Conservation (phyloP, 2,888 invertebrate genomes). For the Listrodromus nycthemerus region DNA sequence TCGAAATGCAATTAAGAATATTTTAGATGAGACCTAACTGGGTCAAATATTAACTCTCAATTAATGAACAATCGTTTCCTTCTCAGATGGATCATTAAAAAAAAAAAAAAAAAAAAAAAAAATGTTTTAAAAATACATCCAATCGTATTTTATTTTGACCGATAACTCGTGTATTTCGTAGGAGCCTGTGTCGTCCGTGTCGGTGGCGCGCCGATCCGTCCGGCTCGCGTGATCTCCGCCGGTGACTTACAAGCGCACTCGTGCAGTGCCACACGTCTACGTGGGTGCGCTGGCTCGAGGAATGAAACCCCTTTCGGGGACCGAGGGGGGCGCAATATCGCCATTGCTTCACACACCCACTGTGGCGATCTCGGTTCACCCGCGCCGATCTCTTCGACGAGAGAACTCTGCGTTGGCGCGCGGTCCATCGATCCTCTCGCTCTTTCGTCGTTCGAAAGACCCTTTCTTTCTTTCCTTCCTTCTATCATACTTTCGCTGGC, state of each 20-base stretch:
- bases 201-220: background rate
- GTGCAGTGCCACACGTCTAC: slow-evolving; percentile 21
- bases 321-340: slow-evolving; percentile 24
- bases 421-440: slow-evolving; percentile 28
- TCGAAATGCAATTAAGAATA: background rate
- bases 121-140: too few species aligned
- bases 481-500: background rate
- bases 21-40: background rate
- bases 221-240: background rate
- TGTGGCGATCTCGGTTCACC: background rate
- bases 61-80: background rate
- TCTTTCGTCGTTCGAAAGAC: background rate
- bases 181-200: too few species aligned
- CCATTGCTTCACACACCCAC: slow-evolving; percentile 54
- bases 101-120: too few species aligned
- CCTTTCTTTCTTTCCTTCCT: slow-evolving; percentile 3
- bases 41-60: background rate
- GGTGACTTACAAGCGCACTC: slow-evolving; percentile 7
- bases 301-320: slow-evolving; percentile 15
- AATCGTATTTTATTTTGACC: too few species aligned
- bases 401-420: slow-evolving; percentile 7
- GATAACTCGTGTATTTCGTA: too few species aligned
- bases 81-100: too few species aligned
- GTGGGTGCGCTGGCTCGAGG: slow-evolving; percentile 33
- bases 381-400: slow-evolving; percentile 16